Conservation (phyloP, 2,113 vertebrate genomes). For the Rattus rattus region DNA sequence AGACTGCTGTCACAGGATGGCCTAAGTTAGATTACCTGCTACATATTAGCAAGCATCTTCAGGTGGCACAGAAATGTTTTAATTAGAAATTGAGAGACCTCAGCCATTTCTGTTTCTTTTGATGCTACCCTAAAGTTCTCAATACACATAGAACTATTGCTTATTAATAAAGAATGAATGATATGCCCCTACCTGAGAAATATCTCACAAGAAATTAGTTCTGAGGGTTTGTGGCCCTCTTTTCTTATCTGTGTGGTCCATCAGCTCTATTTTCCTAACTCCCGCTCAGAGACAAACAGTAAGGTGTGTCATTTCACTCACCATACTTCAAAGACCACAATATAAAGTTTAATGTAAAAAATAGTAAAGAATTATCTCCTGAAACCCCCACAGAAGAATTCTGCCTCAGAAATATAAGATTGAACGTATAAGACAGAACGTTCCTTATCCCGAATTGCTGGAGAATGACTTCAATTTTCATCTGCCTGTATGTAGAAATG, state of each 20-base stretch:
- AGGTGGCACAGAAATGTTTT: neutral
- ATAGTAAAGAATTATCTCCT: neutral
- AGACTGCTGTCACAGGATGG: constrained; percentile 11
- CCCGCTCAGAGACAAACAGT: neutral
- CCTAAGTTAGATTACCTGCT: neutral
- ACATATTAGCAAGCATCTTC: constrained; percentile 35
- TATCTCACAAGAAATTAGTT: neutral
- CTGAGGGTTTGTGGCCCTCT: neutral
- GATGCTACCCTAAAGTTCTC: neutral
- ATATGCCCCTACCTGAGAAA: neutral
- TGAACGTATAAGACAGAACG: neutral
- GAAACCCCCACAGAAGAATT: neutral
- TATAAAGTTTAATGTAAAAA: constrained; percentile 43
- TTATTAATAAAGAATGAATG: neutral
- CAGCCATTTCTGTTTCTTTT: neutral
- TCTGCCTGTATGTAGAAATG: neutral
- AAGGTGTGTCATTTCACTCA: neutral
- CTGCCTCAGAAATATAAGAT: neutral
- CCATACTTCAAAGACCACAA: neutral
- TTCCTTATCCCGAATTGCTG: constrained; percentile 34
- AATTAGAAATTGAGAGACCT: constrained; percentile 24
- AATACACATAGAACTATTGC: neutral
- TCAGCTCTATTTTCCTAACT: neutral
- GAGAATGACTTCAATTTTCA: constrained; percentile 37
- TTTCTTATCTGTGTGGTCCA: neutral